Base-by-base conservation (phyloP, 2,113 vertebrate genomes). In the Gymnocephalus cernua region DNA sequence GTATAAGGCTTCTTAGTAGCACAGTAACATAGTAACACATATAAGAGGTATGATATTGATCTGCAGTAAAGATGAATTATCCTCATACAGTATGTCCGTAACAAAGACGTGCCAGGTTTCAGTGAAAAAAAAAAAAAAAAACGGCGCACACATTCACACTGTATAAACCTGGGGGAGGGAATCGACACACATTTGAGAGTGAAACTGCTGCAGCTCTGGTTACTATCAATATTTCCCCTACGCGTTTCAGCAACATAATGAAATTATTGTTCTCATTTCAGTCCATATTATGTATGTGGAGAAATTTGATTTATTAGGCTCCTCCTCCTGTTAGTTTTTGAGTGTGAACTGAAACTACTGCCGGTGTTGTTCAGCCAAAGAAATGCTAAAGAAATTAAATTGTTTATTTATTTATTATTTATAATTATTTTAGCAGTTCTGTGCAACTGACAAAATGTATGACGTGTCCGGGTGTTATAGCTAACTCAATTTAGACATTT, bases 231-330 rank as follows among this genome's bases (percentile, higher is more conserved):
- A 85, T 57, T 57, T 59, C 32, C 45, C 32, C 44, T 19, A 5
- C 44, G 53, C 77, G 77, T 71, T 75, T n/a, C 41, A 71, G 73
- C 47, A 53, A 69, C 75, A 79, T 56, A 61, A 82, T 64, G 6
- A 51, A 57, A 51, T 62, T 74, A 69, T 65, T 76, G 69, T 57
- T 77, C 54, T 70, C 25, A 53, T 82, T 86, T 77, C 25, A 53
- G 25, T 38, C 44, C 65, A 70, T 25, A 81, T 84, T 85, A 71
- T 63, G 38, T 32, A 70, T 45, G 54, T 74, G 50, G 53, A 62
- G 50, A 79, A 64, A 86, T 77, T 29, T 83, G 44, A 80, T 67
- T 70, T 61, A 84, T 71, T 51, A 25, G 15, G 13, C 45, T 14
- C 45, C 59, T 78, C 79, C 79, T 82, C 68, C 44, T 66, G 53